These are phyloP conservation scores for Sabatieria punctata DNA, from an alignment of 2,888 invertebrate genomes.

Conservation along the genomic window DNA sequence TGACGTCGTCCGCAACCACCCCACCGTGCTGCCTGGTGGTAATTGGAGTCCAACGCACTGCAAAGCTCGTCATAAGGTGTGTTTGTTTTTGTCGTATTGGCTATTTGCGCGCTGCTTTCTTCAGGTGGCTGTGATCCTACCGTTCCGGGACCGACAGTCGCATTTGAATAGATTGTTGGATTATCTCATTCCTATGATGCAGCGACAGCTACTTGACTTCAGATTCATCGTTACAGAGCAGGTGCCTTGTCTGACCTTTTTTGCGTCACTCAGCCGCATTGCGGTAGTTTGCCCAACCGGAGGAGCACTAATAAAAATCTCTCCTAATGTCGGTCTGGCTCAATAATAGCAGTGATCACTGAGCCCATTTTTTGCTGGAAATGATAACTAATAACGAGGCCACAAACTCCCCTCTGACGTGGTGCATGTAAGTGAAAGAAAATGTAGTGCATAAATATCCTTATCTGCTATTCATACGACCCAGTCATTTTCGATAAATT, in stretches of 20 bases:
- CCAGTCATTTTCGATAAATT: too few relatives aligned
- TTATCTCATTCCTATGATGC: slow-evolving; percentile 29
- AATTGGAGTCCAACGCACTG: slow-evolving; percentile 28
- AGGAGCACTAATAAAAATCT: too few relatives aligned
- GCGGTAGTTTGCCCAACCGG: too few relatives aligned
- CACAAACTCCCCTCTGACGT: too few relatives aligned
- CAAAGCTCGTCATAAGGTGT: slow-evolving; percentile 15
- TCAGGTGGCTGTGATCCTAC: slow-evolving; percentile 31
- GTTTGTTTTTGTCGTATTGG: background rate
- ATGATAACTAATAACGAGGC: too few relatives aligned
- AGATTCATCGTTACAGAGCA: slow-evolving; percentile 32
- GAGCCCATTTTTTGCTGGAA: too few relatives aligned
- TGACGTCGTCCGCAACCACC: slow-evolving; percentile 16
- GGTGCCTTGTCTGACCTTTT: slow-evolving; percentile 12
- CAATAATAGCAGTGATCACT: too few relatives aligned
- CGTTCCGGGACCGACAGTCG: slow-evolving; percentile 29
- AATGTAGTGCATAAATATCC: too few relatives aligned
- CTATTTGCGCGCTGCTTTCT: background rate
- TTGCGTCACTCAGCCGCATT: too few relatives aligned
- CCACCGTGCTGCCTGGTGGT: slow-evolving; percentile 24
- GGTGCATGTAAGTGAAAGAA: too few relatives aligned
- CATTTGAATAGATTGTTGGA: slow-evolving; percentile 27
- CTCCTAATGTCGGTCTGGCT: too few relatives aligned
- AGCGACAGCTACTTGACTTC: slow-evolving; percentile 28
- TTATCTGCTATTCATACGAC: too few relatives aligned